Evolutionary conservation across 2,797 vertebrate genomes (phyloP), one percentile per base, ranked within the genome.

Genomic region (Chelidonichthys spinosus): DNA sequence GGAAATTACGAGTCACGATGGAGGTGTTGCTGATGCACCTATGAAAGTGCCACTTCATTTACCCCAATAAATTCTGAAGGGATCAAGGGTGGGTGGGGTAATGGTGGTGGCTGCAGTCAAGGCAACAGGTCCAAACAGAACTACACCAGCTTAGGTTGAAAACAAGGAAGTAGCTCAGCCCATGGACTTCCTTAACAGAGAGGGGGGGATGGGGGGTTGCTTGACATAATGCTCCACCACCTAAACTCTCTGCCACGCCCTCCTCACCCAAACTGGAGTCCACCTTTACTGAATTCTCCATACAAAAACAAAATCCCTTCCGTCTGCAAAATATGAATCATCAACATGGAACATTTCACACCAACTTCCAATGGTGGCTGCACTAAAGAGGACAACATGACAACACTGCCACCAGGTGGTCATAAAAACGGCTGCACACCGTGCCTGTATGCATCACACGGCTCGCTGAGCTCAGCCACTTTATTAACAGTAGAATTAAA

Each of bases 341-440:
- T 81, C 70, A 76, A 68, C 75, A 85, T 81, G 83, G 74, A 88
- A 82, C 78, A 87, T 84, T 83, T 89, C 63, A 86, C 60, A 81
- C 53, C 53, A 79, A 66, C 36, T 10, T 46, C 36, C 14, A 86
- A 87, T 61, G 52, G 69, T 75, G 68, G 74, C 73, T 61, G 56
- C 59, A 55, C 32, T 1, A 13, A 46, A 9, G 17, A 47, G 36
- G 35, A 62, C 35, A 36, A 62, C 56, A 64, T 42, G 44, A 69
- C 79, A 92, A 92, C 86, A 92, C 84, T 91, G 92, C 91, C 93
- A 86, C 79, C 92, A 61, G 83, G 93, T 92, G 93, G 92, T 17
- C 18, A 56, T 4, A n/a, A 14, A 64, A 47, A 46, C 4, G 42
- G 15, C 10, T 70, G 1, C 35, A 5, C 36, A 2, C 15, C 3